Base-by-base conservation (phyloP, 2,888 invertebrate species). In the Myopa testacea region DNA sequence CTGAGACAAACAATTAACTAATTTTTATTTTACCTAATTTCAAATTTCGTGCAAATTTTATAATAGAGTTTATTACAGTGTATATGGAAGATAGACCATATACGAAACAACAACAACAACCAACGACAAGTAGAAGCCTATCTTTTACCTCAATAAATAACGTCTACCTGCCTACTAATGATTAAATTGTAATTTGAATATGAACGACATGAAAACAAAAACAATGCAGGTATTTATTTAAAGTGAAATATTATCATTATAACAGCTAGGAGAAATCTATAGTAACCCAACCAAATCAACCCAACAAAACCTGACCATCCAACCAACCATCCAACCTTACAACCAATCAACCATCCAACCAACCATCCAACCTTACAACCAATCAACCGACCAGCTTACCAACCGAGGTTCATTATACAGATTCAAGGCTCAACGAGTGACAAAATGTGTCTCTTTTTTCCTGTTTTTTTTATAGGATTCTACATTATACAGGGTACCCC, bases 371-470 rank as follows among this genome's bases (percentile, higher is more conserved):
- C 58, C 14, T 58, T n/a, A n/a, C 58, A 14, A 58, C n/a, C 58
- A n/a, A 68, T 68, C 50, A 68, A 45, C 26, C 26, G 26, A 26
- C 26, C 26, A 26, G n/a, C 50, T n/a, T 40, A 8, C 55, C 50
- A 6, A 37, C 62, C 16, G 34, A 8, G 45, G 45, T 10, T 45
- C 45, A 45, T 45, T 62, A 67, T 19, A 67, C 75, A 75, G 67
- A 55, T 75, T 67, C 67, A 75, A 75, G 75, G 67, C 75, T 65
- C 37, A 10, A 16, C n/a, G 19, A 38, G 4, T 63, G 37, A 63
- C 34, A 63, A 63, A 12, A 6, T 60, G 60, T 26, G 8, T 60
- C 4, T 3, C 19, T 4, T n/a, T n/a, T n/a, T n/a, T 60, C 26
- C 26, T 4, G n/a, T n/a, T 60, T n/a, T 60, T 60, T 60, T 60